Conservation (phyloP, 2,113 vertebrate genomes). For the Cacatua alba region DNA sequence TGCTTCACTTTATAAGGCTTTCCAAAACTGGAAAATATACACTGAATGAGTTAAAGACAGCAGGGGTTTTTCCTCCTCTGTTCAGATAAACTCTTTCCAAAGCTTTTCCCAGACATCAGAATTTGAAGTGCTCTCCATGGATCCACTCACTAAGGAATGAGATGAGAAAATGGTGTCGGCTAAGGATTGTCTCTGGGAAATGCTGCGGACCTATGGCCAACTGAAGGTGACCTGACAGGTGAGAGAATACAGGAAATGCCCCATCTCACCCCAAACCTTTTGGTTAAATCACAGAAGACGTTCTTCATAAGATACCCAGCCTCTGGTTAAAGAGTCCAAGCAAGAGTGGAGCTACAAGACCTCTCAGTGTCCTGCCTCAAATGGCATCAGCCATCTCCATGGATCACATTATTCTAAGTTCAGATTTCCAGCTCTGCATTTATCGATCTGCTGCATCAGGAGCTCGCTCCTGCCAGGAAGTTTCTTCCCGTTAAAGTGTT, state of each 20-base stretch:
- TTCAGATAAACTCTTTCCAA: neutral
- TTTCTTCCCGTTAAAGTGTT: neutral
- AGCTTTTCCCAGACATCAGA: neutral
- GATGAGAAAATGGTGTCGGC: neutral
- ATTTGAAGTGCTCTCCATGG: accelerated
- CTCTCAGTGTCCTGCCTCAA: neutral
- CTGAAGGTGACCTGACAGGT: neutral
- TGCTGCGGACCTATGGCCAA: accelerated
- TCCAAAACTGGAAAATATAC: neutral
- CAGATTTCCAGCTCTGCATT: neutral
- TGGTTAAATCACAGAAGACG: neutral
- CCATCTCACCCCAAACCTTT: neutral
- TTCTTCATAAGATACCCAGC: neutral
- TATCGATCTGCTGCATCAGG: neutral
- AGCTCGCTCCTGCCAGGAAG: neutral
- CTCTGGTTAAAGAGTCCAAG: neutral
- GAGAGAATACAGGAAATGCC: accelerated
- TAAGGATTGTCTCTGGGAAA: neutral
- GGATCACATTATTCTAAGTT: neutral
- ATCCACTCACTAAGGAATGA: neutral
- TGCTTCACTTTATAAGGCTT: neutral
- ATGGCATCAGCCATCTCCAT: neutral
- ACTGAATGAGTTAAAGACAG: neutral
- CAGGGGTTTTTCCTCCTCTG: neutral
- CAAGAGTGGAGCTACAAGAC: neutral